Base-by-base conservation (phyloP, 2,888 invertebrate genomes). In the Netelia fuscicornis region DNA sequence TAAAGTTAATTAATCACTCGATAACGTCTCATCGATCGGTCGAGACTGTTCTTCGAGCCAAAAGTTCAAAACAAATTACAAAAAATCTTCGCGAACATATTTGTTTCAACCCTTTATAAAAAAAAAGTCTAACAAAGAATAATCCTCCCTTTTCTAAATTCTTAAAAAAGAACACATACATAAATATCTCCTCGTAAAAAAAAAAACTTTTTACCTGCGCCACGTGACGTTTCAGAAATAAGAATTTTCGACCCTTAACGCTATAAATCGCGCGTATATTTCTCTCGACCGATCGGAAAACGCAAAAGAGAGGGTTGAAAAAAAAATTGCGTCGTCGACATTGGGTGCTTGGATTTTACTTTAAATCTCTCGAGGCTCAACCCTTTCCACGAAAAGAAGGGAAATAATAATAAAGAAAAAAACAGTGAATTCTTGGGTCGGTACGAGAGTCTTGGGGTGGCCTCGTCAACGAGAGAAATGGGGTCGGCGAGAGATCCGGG, bases 261-360 rank as follows among this genome's bases (percentile, higher is more conserved):
- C 48, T 11, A 48, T 48, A 48, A 13, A 48, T 48, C 48, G 0
- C 13, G 2, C 13, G 37, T 37, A 37, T 6, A 37, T 37, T 37
- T 37, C 6, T 6, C 5, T 5, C 2, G 6, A 37, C 37, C 37
- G 37, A 37, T 37, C 6, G 37, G 13, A 13, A 48, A 48, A 48
- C 5, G 48, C 13, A 6, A 37, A 37, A 5, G 6, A 37, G 37
- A 37, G 37, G 37, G 37, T 37, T 37, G 37, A 8, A 60, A 10
- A 23, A 10, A 23, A 30, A 68, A 60, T 48, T 13, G 68, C 60
- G 62, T 75, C 62, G 37, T 20, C 42, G 72, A 62, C 11, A n/a
- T 25, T 13, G 48, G 42, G 25, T 10, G 70, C 62, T 64, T 54
- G 44, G 48, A 75, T 76, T 81, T 75, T 58, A 54, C 54, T 60